Evolutionary conservation across 2,888 invertebrate species (phyloP).

Genomic region (Drosophila mayaguana): DNA sequence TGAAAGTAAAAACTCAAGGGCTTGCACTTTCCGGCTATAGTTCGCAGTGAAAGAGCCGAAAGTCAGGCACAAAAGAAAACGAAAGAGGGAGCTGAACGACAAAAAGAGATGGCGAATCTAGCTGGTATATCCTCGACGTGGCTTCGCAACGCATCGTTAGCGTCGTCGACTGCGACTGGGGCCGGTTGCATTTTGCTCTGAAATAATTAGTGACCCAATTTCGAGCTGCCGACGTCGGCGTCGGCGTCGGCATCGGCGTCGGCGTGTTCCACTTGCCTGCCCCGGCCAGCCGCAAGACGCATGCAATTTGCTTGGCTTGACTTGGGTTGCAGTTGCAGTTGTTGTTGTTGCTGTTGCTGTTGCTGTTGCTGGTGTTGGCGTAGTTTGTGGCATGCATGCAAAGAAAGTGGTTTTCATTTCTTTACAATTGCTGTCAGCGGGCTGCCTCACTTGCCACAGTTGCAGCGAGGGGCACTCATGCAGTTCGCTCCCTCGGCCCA

Average conservation of each 20-base stretch:
- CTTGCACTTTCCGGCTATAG: conserved; percentile 83
- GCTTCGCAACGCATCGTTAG: conserved; percentile 76
- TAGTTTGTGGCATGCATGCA: conserved; percentile 77
- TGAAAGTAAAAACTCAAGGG: conserved; percentile 85
- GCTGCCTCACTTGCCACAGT: conserved; percentile 58
- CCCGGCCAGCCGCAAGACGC: conserved; percentile 57
- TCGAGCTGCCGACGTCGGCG: conserved; percentile 55
- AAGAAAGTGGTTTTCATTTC: conserved; percentile 84
- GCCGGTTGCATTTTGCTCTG: conserved; percentile 80
- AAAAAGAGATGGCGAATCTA: conserved; percentile 3
- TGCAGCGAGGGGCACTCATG: conserved; percentile 33
- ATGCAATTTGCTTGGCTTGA: conserved; percentile 73
- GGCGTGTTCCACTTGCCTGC: conserved; percentile 72
- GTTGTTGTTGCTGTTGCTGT: conserved; percentile 59
- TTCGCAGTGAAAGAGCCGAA: conserved; percentile 37
- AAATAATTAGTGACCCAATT: conserved; percentile 82
- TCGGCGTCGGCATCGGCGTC: conserved; percentile 5
- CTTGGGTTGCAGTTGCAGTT: conserved; percentile 57
- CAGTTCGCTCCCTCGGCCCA: conserved; percentile 39
- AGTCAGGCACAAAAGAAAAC: conserved; percentile 20
- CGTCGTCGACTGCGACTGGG: conserved; percentile 35
- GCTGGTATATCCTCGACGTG: conserved; percentile 55
- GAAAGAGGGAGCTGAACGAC: conserved; percentile 4
- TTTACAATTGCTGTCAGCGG: conserved; percentile 71
- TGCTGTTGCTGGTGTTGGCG: conserved; percentile 66